phyloP scores from a whole-genome alignment of 2,888 invertebrate genomes.

The Scelioninae gen. 2 region DNA sequence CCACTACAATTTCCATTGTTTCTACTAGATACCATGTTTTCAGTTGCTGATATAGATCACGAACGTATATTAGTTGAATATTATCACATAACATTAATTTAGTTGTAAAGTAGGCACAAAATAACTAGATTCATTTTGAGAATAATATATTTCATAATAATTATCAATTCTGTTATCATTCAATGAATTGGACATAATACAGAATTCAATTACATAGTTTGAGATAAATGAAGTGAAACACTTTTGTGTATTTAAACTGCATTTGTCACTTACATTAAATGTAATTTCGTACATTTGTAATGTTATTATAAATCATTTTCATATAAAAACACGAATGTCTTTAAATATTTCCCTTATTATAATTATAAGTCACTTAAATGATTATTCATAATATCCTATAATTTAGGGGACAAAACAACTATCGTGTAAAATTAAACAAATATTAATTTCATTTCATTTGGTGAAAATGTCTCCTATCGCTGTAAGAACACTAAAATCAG shows the following conservation, averaged over 20 bases:
- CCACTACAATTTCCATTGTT: too few relatives aligned
- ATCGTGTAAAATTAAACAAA: constrained; percentile 27
- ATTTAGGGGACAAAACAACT: constrained; percentile 12
- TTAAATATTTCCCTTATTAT: constrained; percentile 19
- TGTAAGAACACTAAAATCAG: constrained; percentile 22
- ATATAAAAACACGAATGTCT: constrained; percentile 43
- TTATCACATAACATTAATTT: too few relatives aligned
- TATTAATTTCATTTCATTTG: constrained; percentile 14
- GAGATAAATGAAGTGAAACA: constrained; percentile 7
- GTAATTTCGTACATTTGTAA: constrained; percentile 26
- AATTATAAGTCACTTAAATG: constrained; percentile 25
- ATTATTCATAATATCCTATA: constrained; percentile 8
- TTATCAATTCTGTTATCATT: neutral
- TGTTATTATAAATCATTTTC: constrained; percentile 7
- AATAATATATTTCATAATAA: constrained; percentile 12
- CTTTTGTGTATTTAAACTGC: constrained; percentile 6
- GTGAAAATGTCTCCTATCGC: constrained; percentile 21
- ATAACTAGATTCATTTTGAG: neutral
- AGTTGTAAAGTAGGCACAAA: too few relatives aligned
- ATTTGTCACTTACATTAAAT: constrained; percentile 39
- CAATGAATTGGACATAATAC: neutral
- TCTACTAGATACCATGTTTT: too few relatives aligned
- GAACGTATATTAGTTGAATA: too few relatives aligned
- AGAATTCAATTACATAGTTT: constrained; percentile 6
- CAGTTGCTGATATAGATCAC: too few relatives aligned